Base-by-base conservation (phyloP, 2,797 vertebrate species). In the Ficedula albicollis region DNA sequence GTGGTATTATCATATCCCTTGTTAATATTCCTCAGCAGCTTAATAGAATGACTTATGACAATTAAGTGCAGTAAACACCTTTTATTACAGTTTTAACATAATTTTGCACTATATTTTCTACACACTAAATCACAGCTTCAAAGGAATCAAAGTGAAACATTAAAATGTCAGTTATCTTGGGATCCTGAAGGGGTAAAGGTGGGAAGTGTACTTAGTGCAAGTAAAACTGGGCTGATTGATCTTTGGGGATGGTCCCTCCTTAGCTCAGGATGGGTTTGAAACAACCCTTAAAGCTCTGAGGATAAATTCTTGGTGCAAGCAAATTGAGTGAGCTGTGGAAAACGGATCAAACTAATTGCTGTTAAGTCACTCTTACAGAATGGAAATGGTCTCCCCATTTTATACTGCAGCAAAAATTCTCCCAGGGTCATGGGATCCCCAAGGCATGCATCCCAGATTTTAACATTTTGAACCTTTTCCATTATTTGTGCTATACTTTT, bases 41-140 rank as follows among this genome's bases (percentile, higher is more conserved):
- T 91, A 95, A 93, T 81, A 91, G 76, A 92, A 91, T 86, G 82
- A 59, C 62, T 97, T 95, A 85, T 69, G 73, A 96, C 73, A 92
- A 94, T 88, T 94, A 95, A 91, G 62, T 34, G 72, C 69, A 91
- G 82, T 90, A 97, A 97, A 96, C 73, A 93, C 16, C 15, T 62
- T 90, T 92, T 92, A 93, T 91, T 94, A 90, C 32, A 62, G 48
- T 78, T 93, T 93, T 88, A 92, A 55, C 51, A 89, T 89, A 83
- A 81, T 87, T 92, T 89, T 76, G 22, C 44, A 48, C 76, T 87
- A 9, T 72, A 87, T 92, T 81, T 90, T 85, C 82, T 60, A 26
- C 58, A 48, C 2, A 0, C 9, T 89, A 75, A 87, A 80, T 89
- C 78, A 89, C n/a, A 80, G 19, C 69, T 89, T 87, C 76, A 78